Percentiles rank a stretch among this genome's conserved stretches.
These are phyloP conservation scores for Stramonita haemastoma DNA, from an alignment of 2,888 invertebrate genomes.

Conservation along the genomic window DNA sequence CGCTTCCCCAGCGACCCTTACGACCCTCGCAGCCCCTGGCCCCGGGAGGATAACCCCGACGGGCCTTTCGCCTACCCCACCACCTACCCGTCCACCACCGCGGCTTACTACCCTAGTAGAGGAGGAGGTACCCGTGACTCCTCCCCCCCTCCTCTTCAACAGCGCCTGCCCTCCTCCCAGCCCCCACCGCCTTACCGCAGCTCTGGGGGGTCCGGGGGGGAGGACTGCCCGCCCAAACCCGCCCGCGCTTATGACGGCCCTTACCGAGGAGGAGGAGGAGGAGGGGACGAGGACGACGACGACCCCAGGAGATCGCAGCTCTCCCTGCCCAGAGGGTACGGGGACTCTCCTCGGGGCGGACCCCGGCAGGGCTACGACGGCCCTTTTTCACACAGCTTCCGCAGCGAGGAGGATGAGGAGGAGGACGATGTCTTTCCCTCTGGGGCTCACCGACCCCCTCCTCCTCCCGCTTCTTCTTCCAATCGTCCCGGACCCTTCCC, in stretches of 20 bases:
- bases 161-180: slow-evolving; percentile 7
- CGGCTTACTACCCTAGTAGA: background rate
- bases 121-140: background rate
- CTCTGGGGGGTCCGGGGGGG: background rate
- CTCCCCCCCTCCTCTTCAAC: slow-evolving; percentile 1
- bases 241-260: background rate
- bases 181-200: slow-evolving; percentile 15
- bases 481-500: slow-evolving; percentile 53
- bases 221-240: slow-evolving; percentile 22
- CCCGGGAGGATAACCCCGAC: background rate
- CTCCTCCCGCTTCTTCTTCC: background rate
- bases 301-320: background rate
- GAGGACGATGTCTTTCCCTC: slow-evolving; percentile 66
- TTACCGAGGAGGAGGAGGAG: background rate
- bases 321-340: background rate
- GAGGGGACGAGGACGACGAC: too few species aligned
- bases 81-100: background rate
- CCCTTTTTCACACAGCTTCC: slow-evolving; percentile 55
- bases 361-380: slow-evolving; percentile 45
- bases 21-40: slow-evolving; percentile 32
- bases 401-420: slow-evolving; percentile 60
- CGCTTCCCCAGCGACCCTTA: slow-evolving; percentile 28
- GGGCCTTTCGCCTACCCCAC: slow-evolving; percentile 9
- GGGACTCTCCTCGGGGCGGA: background rate
- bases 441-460: slow-evolving; percentile 34